Conservation (phyloP, 2,888 invertebrate species). For the Chalcosyrphus nemorum region DNA sequence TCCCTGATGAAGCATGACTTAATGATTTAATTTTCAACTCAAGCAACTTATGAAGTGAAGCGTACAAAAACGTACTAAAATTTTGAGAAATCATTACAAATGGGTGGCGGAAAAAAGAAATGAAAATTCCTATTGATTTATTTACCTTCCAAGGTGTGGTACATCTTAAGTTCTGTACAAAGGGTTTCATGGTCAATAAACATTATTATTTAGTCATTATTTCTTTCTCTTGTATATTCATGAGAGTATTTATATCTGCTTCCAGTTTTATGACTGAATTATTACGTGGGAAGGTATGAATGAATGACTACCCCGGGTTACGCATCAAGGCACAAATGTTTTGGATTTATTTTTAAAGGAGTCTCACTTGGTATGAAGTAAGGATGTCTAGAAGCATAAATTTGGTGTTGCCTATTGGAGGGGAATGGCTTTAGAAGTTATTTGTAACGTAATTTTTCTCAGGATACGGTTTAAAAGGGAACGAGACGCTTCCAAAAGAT, state of each 20-base stretch:
- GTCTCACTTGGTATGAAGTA: neutral
- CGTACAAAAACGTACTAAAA: neutral
- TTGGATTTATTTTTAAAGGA: neutral
- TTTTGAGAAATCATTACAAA: neutral
- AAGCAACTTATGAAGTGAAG: neutral
- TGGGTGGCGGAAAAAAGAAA: too few relatives aligned
- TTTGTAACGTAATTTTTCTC: too few relatives aligned
- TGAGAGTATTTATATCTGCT: too few relatives aligned
- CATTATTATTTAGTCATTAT: slow-evolving; percentile 1
- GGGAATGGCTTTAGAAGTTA: too few relatives aligned
- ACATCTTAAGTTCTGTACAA: neutral
- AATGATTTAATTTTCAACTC: slow-evolving; percentile 8
- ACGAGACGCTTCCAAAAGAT: too few relatives aligned
- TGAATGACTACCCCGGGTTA: slow-evolving; percentile 8
- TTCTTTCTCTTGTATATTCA: neutral
- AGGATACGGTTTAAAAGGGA: too few relatives aligned
- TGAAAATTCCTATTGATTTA: neutral
- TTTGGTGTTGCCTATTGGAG: too few relatives aligned
- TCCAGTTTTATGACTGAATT: neutral
- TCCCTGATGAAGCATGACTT: slow-evolving; percentile 5
- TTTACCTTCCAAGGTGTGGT: neutral
- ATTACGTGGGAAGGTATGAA: slow-evolving; percentile 12
- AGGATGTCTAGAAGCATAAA: too few relatives aligned
- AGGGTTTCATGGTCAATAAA: neutral
- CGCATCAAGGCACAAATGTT: neutral